Evolutionary conservation across 2,797 vertebrate genomes (phyloP), one percentile per base, ranked within the genome.

Genomic region (Hemibagrus guttatus): DNA sequence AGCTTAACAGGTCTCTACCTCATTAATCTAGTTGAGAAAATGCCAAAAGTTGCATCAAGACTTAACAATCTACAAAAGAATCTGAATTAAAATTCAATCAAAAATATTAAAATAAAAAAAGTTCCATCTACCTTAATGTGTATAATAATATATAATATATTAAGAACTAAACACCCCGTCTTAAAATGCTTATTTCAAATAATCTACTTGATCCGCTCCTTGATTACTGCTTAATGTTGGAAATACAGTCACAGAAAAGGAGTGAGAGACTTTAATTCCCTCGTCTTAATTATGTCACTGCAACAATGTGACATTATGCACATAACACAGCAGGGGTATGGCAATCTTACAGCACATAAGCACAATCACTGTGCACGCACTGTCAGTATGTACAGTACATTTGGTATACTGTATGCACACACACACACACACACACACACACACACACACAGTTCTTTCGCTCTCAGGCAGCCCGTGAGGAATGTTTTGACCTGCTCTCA

Each of bases 401-500:
- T 49, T 82, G 39, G 26, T 54, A n/a, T 54, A 75, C 72, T 66
- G 81, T 56, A 58, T 26, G 3, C 54, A 59, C 54, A n/a, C 7
- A 11, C n/a, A 59, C 49, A 84, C 56, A 86, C 86, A 84, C 56
- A 86, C 86, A 74, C 59, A n/a, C 82, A 31, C 42, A 58, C 31
- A 46, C 74, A 87, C 56, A 81, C 39, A 83, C 84, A 68, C 16
- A 14, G 46, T 28, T 59, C 59, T 28, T 8, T 19, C 31, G 49
- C 46, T 69, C 49, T 72, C 28, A 75, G 75, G 66, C 63, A 49
- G 6, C 49, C 78, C 74, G 76, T 81, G 39, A 87, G 59, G 75
- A 78, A 69, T 52, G 14, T 61, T 86, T 85, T 54, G 52, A 71
- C 84, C 84, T 71, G 74, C 71, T 87, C 80, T 89, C 82, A 89